Evolutionary conservation across 2,113 vertebrate species (phyloP).

Genomic region (Bothrops jararaca): DNA sequence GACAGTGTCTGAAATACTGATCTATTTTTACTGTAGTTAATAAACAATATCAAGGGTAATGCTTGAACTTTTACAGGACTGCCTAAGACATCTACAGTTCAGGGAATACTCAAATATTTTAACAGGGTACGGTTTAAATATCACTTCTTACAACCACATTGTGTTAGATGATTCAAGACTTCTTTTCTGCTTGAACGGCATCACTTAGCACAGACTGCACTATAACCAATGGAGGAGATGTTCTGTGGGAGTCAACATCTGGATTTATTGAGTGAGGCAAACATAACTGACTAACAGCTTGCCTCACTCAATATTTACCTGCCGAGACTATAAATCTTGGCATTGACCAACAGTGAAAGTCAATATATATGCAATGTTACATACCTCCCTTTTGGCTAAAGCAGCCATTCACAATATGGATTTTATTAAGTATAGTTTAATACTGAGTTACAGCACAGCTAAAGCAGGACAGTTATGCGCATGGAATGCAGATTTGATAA

Average conservation of each 20-base stretch:
- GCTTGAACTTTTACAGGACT: too few relatives aligned
- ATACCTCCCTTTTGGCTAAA: constrained; percentile 42
- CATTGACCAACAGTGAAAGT: constrained; percentile 41
- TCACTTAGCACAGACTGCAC: background rate
- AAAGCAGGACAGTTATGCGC: background rate
- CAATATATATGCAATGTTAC: constrained; percentile 28
- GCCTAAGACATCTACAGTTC: background rate
- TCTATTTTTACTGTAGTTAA: background rate
- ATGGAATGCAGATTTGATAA: constrained; percentile 27
- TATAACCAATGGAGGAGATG: background rate
- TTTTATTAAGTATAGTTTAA: constrained; percentile 60
- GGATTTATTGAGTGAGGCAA: constrained; percentile 42
- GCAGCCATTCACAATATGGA: constrained; percentile 48
- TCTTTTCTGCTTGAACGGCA: background rate
- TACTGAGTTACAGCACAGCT: constrained; percentile 44
- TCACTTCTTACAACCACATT: background rate
- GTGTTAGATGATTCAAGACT: background rate
- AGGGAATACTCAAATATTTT: background rate
- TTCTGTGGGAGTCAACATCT: constrained; percentile 25
- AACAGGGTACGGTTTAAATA: background rate
- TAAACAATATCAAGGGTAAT: background rate
- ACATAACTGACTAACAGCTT: constrained; percentile 43
- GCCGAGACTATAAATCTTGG: constrained; percentile 54
- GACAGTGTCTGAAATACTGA: background rate
- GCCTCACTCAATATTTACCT: constrained; percentile 50